Evolutionary conservation across 2,797 vertebrate species (phyloP).

Genomic region (Gobionotothen gibberifrons): DNA sequence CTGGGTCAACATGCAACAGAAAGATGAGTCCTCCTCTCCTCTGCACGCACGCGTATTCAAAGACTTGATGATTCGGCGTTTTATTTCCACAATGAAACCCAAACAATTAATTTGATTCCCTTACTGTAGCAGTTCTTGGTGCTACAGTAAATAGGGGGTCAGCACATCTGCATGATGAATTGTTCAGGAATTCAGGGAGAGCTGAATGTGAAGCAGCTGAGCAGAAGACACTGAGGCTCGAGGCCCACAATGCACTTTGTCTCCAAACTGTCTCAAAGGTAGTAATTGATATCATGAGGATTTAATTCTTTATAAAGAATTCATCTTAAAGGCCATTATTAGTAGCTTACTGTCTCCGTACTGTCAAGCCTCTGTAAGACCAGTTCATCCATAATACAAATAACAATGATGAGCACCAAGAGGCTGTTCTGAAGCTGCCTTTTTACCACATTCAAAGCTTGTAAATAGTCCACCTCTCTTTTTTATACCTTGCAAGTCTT

Average conservation of each 20-base stretch:
- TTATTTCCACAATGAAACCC: slow-evolving; percentile 67
- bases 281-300: neutral
- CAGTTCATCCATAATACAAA: slow-evolving; percentile 1
- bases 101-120: slow-evolving; percentile 75
- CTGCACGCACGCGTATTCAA: slow-evolving; percentile 55
- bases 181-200: slow-evolving; percentile 60
- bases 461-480: neutral
- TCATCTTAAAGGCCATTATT: neutral
- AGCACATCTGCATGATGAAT: slow-evolving; percentile 78
- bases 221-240: slow-evolving; percentile 34
- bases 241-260: slow-evolving; percentile 38
- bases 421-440: neutral
- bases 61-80: slow-evolving; percentile 62
- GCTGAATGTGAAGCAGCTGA: slow-evolving; percentile 56
- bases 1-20: slow-evolving; percentile 80
- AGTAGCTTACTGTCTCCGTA: slow-evolving; percentile 14
- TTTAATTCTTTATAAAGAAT: neutral
- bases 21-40: slow-evolving; percentile 80
- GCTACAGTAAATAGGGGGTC: slow-evolving; percentile 62
- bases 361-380: neutral
- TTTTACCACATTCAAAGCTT: neutral
- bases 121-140: slow-evolving; percentile 66
- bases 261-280: slow-evolving; percentile 24
- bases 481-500: neutral
- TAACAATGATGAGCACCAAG: neutral